Evolutionary conservation across 2,113 vertebrate genomes (phyloP), one percentile per base, ranked within the genome.

Genomic region (Sturnus vulgaris): DNA sequence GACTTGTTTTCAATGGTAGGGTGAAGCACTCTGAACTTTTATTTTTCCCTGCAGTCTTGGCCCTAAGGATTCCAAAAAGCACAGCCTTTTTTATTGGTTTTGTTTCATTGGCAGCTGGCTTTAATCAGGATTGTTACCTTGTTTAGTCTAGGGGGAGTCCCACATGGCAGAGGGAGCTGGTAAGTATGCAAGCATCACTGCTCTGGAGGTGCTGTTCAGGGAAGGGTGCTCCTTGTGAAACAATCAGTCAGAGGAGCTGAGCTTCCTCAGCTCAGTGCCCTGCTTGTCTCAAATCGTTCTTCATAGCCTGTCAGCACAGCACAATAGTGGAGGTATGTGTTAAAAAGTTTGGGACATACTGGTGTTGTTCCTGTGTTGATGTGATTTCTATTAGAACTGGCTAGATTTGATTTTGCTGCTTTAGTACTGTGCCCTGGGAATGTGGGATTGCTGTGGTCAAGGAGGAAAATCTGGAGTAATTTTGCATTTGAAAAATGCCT

Each of bases 111-210:
- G 3, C 18, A 82, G 39, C 53, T 68, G 53, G 7, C 40, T 73
- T 86, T 76, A 50, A 39, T 44, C 33, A 15, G 27, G 70, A 37
- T 17, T 44, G 6, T 20, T 78, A 14, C 35, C 23, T 66, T 65
- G 39, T 90, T 82, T 69, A 44, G 31, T 66, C 11, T 86, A 33
- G 63, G 56, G 40, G 64, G 56, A 31, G 47, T 82, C 18, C 25
- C 60, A 3, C 31, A 8, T 10, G 61, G 60, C 64, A 72, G 77
- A 30, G 78, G 49, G 40, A 18, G 33, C 31, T 72, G 53, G 21
- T 47, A 4, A 44, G 53, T 76, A 5, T 5, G 4, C 0, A 7
- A n/a, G 16, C 9, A 4, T 40, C 18, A 1, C 22, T 81, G 73
- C 25, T 84, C 22, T 61, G 35, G 59, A 60, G 44, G 8, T 80